phyloP scores from a whole-genome alignment of 2,888 invertebrate species.

The Cephus spinipes region DNA sequence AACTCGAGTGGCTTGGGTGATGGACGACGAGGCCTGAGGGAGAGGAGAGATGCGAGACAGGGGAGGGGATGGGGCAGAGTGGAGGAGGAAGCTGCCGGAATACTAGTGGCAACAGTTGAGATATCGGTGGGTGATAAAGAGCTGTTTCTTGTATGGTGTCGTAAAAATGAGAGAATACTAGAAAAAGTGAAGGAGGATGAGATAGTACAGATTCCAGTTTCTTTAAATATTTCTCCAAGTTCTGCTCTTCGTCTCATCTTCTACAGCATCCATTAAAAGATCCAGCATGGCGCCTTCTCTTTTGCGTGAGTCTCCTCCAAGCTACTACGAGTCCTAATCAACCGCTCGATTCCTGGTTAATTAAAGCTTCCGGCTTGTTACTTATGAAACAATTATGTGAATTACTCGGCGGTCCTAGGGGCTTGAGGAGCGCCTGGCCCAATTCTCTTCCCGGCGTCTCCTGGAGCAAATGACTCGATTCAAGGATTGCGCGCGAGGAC shows the following conservation, averaged over 20 bases:
- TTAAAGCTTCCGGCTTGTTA: slow-evolving; percentile 5
- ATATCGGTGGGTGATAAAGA: too few relatives aligned
- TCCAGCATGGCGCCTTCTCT: too few relatives aligned
- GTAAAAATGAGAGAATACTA: too few relatives aligned
- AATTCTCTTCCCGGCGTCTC: background rate
- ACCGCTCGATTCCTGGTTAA: background rate
- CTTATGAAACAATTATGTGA: slow-evolving; percentile 42
- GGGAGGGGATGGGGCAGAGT: slow-evolving; percentile 6
- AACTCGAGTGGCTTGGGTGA: slow-evolving; percentile 44
- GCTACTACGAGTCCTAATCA: background rate
- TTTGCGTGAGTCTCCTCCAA: too few relatives aligned
- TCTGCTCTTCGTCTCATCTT: too few relatives aligned
- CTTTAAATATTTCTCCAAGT: too few relatives aligned
- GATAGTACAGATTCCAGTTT: too few relatives aligned
- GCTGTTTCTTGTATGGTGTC: too few relatives aligned
- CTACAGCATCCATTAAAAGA: too few relatives aligned
- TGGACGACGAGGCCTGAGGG: slow-evolving; percentile 40
- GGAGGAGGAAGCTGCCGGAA: too few relatives aligned
- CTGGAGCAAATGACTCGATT: background rate
- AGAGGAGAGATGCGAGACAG: slow-evolving; percentile 19
- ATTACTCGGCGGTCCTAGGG: slow-evolving; percentile 46
- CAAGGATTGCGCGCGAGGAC: background rate
- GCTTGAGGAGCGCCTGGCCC: slow-evolving; percentile 23
- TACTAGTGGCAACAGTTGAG: too few relatives aligned
- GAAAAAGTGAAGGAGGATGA: too few relatives aligned